A percentile compares a stretch with the other conserved stretches of the same genome.
phyloP scores from a whole-genome alignment of 2,797 vertebrate species.

The Lagocephalus sceleratus region DNA sequence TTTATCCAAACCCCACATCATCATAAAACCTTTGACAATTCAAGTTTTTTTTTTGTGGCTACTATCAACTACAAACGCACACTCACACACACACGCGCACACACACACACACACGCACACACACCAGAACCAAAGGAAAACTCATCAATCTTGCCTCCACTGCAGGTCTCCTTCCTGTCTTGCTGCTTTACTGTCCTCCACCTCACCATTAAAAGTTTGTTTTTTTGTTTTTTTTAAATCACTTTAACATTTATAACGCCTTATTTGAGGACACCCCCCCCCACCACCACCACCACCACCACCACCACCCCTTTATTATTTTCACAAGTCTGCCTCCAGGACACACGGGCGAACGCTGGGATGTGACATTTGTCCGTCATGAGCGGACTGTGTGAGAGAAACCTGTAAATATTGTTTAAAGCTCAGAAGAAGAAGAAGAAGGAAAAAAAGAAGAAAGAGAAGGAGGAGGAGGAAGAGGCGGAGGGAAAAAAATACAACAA shows the following conservation, averaged over 20 bases:
- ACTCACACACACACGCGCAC: neutral
- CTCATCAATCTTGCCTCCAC: constrained; percentile 70
- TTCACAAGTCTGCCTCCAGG: constrained; percentile 45
- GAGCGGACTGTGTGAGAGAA: constrained; percentile 88
- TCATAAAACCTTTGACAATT: too few relatives aligned
- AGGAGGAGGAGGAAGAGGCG: too few relatives aligned
- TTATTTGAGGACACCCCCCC: neutral
- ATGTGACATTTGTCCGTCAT: constrained; percentile 44
- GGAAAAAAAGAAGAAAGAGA: neutral
- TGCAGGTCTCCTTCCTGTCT: constrained; percentile 46
- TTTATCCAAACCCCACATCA: too few relatives aligned
- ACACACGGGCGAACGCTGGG: constrained; percentile 47
- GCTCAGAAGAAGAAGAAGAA: constrained; percentile 34
- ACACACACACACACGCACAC: neutral
- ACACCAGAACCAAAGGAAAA: constrained; percentile 70
- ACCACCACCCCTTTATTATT: constrained; percentile 5
- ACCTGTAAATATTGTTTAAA: constrained; percentile 91
- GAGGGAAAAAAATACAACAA: constrained; percentile 59
- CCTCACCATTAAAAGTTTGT: neutral
- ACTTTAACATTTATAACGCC: constrained; percentile 10
- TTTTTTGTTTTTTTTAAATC: constrained; percentile 5
- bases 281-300: neutral
- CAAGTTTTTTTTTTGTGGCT: too few relatives aligned
- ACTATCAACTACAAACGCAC: neutral
- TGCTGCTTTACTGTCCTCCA: constrained; percentile 50